Base-by-base conservation (phyloP, 2,888 invertebrate species). In the Conomelus anceps region DNA sequence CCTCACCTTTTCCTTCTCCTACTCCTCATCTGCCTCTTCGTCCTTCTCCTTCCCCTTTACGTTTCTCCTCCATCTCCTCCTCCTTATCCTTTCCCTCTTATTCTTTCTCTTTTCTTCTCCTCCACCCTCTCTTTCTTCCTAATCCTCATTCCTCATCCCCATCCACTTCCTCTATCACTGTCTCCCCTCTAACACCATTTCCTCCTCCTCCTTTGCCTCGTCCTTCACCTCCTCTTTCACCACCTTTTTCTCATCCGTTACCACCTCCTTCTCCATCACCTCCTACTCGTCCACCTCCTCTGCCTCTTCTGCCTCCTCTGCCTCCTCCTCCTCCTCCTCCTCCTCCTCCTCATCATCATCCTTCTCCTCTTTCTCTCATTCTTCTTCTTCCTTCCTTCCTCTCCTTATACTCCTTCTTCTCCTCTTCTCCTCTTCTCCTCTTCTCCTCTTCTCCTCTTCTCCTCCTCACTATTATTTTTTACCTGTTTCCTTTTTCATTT, bases 371-470 rank as follows among this genome's bases (percentile, higher is more conserved):
- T 86, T 87, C 88, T 88, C 85, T 90, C 89, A 89, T 89, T 89
- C 85, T 63, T 86, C 85, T 88, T 90, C 88, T 89, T 85, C 88
- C 13, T 1, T 3, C 23, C 22, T 87, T 41, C 86, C 9, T 87
- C 87, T 88, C 88, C 91, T 90, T 91, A 90, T 92, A 93, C 93
- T 92, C 92, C 92, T 92, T 92, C 92, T 92, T 93, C 93, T 92
- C 92, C 92, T 90, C 89, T 89, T 92, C 92, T 92, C 92, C 92
- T 93, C 92, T 63, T 41, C 41, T 41, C 87, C 24, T 86, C 24
- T 63, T 41, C 87, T 22, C 22, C 23, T 89, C 23, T 29, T 20
- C 22, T 41, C 63, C 41, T 34, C 22, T 34, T 22, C 23, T 13
- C 41, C 41, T 87, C 34, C n/a, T 11, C 29, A n/a, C 86, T 20